Base-by-base conservation (phyloP, 2,888 invertebrate genomes). In the Nasonia oneida region DNA sequence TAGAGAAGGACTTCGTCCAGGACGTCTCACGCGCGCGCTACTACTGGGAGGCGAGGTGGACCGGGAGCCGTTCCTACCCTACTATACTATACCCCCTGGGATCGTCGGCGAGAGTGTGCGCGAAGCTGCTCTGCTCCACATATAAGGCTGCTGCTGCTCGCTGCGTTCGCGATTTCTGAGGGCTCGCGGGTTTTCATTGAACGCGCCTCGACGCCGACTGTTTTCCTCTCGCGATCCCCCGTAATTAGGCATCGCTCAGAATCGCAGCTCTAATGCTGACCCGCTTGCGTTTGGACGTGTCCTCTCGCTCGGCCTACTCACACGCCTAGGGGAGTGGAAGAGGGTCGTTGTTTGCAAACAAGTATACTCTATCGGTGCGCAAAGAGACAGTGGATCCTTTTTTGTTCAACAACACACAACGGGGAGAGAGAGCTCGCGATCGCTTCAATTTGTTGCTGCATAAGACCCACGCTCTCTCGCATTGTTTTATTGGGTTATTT, bases 241-340 rank as follows among this genome's bases (percentile, higher is more conserved):
- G 57, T 61, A 61, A 61, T 61, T 61, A 23, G 57, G 23, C 8
- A 23, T 10, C 29, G 29, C 29, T 1, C 29, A 29, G 29, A 1
- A 29, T 29, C 29, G 29, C 29, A 29, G 29, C 29, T 5, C 47
- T 14, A 64, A 29, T 77, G 83, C 61, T 83, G 77, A 83, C 83
- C 78, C 64, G 78, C 77, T 83, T 78, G 47, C 29, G 33, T 83
- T 83, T 73, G 61, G 77, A 78, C 77, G 77, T 73, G 61, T 14
- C 74, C 73, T 37, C 37, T 14, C 61, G 5, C 18, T n/a, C 3
- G 4, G 57, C 29, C 29, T 23, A 23, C 23, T 23, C 23, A 23
- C 0, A 23, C 23, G 23, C 23, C 23, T 23, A 23, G 23, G 23
- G 23, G 23, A 29, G 29, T 29, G 29, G 29, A 29, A 29, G 29